Evolutionary conservation across 2,797 vertebrate species (phyloP), one percentile per base, ranked within the genome.

Genomic region (Eremophila alpestris): DNA sequence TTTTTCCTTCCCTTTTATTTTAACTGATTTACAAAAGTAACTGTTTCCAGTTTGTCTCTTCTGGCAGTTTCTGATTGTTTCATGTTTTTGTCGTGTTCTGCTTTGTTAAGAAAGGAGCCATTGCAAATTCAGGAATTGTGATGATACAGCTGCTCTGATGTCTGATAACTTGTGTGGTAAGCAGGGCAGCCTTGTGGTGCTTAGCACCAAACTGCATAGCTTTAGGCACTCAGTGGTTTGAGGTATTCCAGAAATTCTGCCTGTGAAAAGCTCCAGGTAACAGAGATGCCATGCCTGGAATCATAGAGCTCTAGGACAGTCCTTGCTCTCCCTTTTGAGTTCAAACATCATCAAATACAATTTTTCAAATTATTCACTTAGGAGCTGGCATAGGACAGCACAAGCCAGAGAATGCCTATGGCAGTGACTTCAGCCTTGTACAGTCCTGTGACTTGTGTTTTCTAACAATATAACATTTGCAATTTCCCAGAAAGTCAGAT

Each of bases 401-500:
- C 38, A 46, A 60, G 55, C 18, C 79, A 84, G 70, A 59, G 56
- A 38, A 30, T 77, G 45, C 12, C 18, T 69, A 48, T 46, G 51
- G 63, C 56, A 22, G 11, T 76, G 55, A 74, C 80, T 43, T 71
- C 75, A 95, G 64, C 64, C 48, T 54, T 34, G 41, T 40, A n/a
- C 40, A 80, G 32, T 18, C 38, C 59, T 9, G 9, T 64, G 45
- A 43, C 71, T 54, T 36, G 34, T 62, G 30, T 87, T 85, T 85
- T 78, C 64, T 59, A 4, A 55, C 65, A 48, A 8, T 45, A 0
- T 1, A 24, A 38, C 32, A 11, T 51, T 15, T 77, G 71, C 62
- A 4, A 5, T 63, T 94, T 94, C 76, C 91, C 91, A 81, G 94
- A 87, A 92, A 62, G 40, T 27, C 79, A 23, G 79, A 63, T 83